Evolutionary conservation across 2,797 vertebrate genomes (phyloP).

Genomic region (Peromyscus eremicus): DNA sequence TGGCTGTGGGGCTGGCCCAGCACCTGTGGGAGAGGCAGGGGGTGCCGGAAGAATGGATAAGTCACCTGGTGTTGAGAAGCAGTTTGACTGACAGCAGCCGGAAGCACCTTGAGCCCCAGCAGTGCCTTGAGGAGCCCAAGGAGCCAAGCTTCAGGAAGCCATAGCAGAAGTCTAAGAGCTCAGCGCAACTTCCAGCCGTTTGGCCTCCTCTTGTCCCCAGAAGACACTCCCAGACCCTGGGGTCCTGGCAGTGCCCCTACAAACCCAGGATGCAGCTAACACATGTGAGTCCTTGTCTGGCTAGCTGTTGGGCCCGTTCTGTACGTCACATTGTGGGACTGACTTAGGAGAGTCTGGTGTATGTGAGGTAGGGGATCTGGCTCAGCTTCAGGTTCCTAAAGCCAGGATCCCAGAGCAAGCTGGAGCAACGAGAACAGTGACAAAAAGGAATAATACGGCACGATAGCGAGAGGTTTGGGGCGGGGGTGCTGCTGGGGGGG

Average conservation of each 20-base stretch:
- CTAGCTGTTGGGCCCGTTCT: constrained; percentile 58
- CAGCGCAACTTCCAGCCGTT: not conserved
- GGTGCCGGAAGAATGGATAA: not conserved
- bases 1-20: constrained; percentile 18
- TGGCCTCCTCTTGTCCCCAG: not conserved
- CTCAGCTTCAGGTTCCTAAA: constrained; percentile 12
- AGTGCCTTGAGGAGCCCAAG: not conserved
- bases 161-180: not conserved
- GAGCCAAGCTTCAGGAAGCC: constrained; percentile 20
- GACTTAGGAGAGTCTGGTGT: constrained; percentile 46
- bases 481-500: not conserved
- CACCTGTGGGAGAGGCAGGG: constrained; percentile 13
- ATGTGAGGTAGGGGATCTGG: constrained; percentile 36
- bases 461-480: not conserved
- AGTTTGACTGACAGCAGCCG: constrained; percentile 55
- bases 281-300: not conserved
- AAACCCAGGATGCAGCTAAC: constrained; percentile 26
- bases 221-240: not conserved
- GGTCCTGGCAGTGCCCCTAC: not conserved
- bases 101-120: constrained; percentile 10
- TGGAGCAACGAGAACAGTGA: not conserved
- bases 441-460: not conserved
- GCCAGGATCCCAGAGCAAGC: not conserved
- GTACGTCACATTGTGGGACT: not conserved
- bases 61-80: constrained; percentile 14